A percentile compares a stretch with the other conserved stretches of the same genome.
Conservation (phyloP, 1,140 invertebrate species). For the Schlechtendalia chinensis region DNA sequence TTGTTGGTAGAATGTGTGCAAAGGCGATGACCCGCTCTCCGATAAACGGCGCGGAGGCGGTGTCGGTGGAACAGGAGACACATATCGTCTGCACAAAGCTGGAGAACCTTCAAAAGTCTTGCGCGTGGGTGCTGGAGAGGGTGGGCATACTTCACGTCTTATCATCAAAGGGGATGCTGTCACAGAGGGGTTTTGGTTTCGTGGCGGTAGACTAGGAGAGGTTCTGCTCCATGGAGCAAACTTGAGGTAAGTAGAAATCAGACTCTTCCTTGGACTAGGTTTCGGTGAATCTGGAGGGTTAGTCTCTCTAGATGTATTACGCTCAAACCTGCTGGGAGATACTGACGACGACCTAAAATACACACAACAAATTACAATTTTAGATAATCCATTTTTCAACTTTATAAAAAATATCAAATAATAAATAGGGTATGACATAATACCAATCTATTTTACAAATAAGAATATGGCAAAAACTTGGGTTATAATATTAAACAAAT, state of each 20-base stretch:
- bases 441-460: no score
- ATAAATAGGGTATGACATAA: no score
- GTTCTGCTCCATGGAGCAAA: conserved; percentile 53
- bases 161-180: conserved; percentile 63
- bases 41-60: conserved; percentile 63
- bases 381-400: no score
- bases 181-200: conserved; percentile 60
- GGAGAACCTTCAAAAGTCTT: conserved; percentile 57
- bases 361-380: not conserved
- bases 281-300: conserved; percentile 76
- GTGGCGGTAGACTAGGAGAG: conserved; percentile 66
- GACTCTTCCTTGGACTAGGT: conserved; percentile 58
- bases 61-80: conserved; percentile 66
- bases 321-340: conserved; percentile 53
- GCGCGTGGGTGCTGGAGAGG: conserved; percentile 51
- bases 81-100: conserved; percentile 63
- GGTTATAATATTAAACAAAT: no score
- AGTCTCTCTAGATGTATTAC: conserved; percentile 60
- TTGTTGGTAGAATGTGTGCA: conserved; percentile 57
- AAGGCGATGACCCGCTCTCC: conserved; percentile 68
- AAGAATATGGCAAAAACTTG: no score
- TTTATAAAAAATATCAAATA: no score
- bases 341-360: conserved; percentile 53
- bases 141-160: conserved; percentile 62
- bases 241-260: conserved; percentile 53